A percentile compares a stretch with the other conserved stretches of the same genome.
Conservation (phyloP, 2,113 vertebrate genomes). For the Raja brachyura region DNA sequence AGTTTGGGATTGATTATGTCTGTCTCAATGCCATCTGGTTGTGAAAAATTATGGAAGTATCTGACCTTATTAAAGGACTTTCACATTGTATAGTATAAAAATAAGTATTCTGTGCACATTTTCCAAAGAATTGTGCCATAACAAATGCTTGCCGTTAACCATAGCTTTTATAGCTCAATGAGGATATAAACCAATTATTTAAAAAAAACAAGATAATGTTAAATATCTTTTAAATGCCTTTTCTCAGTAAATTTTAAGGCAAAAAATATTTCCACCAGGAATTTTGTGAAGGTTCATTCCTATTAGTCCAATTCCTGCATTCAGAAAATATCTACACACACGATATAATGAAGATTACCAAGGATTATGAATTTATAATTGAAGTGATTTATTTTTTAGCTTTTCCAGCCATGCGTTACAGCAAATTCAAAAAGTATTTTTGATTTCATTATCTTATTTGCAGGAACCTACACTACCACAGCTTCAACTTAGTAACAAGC, state of each 20-base stretch:
- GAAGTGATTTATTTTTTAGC: neutral
- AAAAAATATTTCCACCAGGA: neutral
- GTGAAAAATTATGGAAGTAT: neutral
- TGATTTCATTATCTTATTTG: neutral
- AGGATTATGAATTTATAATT: neutral
- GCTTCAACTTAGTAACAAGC: neutral
- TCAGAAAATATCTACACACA: neutral
- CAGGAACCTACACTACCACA: neutral
- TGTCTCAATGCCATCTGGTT: neutral
- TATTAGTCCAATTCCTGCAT: neutral
- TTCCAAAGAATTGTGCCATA: neutral
- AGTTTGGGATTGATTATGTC: neutral
- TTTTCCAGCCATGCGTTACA: neutral
- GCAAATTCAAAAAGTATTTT: neutral
- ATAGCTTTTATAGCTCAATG: neutral
- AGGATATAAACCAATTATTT: neutral
- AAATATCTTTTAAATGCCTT: neutral
- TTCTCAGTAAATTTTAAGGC: neutral
- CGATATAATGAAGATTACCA: neutral
- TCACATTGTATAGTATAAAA: neutral
- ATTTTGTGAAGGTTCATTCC: neutral
- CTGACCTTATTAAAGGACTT: neutral
- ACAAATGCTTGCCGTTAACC: neutral
- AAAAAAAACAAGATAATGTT: neutral
- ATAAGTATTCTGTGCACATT: neutral